These are phyloP conservation scores for Hirundo rustica DNA, from an alignment of 2,797 vertebrate genomes.

Conservation along the genomic window DNA sequence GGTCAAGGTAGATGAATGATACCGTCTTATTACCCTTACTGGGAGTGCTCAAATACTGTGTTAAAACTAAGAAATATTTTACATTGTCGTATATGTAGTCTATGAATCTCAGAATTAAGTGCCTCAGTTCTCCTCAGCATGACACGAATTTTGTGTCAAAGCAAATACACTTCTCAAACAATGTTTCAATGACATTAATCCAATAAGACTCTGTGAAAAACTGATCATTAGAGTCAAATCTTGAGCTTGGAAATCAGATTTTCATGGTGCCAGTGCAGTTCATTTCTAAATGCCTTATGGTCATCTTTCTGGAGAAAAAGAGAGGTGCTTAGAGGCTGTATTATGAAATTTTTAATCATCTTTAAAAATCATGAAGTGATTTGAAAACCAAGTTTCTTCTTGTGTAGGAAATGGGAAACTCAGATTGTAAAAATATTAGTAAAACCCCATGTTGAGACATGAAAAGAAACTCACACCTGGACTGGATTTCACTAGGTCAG, in stretches of 20 bases:
- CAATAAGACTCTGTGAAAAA: not conserved
- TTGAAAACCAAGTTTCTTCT: not conserved
- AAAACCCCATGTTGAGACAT: not conserved
- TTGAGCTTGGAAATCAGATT: not conserved
- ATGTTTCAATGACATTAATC: not conserved
- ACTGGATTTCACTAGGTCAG: not conserved
- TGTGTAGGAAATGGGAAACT: not conserved
- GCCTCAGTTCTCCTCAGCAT: not conserved
- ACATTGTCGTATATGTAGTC: not conserved
- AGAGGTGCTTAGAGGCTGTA: accelerated
- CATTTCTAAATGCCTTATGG: not conserved
- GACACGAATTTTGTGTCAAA: not conserved
- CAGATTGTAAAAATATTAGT: not conserved
- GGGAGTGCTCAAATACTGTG: not conserved
- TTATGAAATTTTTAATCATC: not conserved
- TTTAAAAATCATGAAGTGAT: not conserved
- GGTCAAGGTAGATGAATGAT: not conserved
- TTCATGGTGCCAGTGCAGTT: not conserved
- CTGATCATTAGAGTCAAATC: not conserved
- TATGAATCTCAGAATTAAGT: not conserved
- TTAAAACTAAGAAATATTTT: not conserved
- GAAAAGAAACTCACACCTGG: not conserved
- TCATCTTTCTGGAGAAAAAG: not conserved
- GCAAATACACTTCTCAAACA: not conserved
- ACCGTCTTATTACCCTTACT: not conserved